Conservation (phyloP, 1,140 invertebrate species). For the Pseudomyrmex sp. region DNA sequence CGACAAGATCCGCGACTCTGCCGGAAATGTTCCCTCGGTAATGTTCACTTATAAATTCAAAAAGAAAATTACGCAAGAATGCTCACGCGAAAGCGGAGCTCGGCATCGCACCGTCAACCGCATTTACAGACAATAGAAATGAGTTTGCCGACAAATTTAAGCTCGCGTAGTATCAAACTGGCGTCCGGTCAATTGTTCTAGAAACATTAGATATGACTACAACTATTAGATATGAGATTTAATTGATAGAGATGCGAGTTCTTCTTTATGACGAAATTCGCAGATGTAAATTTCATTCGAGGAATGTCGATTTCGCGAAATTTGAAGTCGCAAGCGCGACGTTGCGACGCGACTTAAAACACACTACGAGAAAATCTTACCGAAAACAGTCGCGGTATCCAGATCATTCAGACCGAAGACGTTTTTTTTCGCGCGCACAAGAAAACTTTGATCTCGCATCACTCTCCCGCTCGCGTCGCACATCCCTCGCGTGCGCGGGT, state of each 20-base stretch:
- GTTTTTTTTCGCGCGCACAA: constrained; percentile 18
- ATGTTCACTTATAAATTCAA: constrained; percentile 1
- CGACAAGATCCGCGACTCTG: neutral
- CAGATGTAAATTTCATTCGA: too few relatives aligned
- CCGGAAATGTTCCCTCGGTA: neutral
- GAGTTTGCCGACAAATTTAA: too few relatives aligned
- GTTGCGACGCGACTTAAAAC: neutral
- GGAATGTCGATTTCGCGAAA: neutral
- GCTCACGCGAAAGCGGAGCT: too few relatives aligned
- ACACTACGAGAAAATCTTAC: constrained; percentile 71
- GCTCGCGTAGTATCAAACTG: too few relatives aligned
- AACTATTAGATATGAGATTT: neutral
- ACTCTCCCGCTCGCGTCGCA: constrained; percentile 6
- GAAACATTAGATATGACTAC: too few relatives aligned
- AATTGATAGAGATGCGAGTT: neutral
- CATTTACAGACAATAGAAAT: too few relatives aligned
- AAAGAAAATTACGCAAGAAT: too few relatives aligned
- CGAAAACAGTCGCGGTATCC: constrained; percentile 82
- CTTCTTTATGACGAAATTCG: too few relatives aligned
- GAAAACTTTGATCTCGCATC: constrained; percentile 31
- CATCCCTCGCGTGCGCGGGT: too few relatives aligned
- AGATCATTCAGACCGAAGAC: constrained; percentile 80
- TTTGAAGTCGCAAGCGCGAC: neutral
- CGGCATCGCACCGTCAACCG: too few relatives aligned
- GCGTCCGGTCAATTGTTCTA: too few relatives aligned